Base-by-base conservation (phyloP, 2,797 vertebrate genomes). In the Sebastes hubbsi region DNA sequence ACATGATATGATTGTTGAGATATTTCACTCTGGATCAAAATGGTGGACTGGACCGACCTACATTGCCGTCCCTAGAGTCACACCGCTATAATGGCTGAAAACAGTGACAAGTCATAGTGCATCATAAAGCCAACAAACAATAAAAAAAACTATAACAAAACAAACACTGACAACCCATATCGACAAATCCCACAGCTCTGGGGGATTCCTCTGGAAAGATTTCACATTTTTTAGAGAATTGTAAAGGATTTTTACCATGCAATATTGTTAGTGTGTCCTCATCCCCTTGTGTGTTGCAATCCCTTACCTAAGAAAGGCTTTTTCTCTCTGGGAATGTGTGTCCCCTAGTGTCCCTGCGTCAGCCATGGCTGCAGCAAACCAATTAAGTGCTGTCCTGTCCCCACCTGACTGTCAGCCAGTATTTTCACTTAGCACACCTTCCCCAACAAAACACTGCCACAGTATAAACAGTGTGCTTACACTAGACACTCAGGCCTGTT, bases 241-340 rank as follows among this genome's bases (percentile, higher is more conserved):
- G 58, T 46, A n/a, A n/a, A 61, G 49, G 66, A 76, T 87, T 77
- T 81, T 52, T 79, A 54, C 30, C 56, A 34, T 54, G 24, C 34
- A 32, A 11, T 81, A 64, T 68, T 77, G 59, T 83, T 60, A 64
- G 60, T 66, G 70, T 79, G 54, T 75, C 71, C 70, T 74, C 58
- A n/a, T 46, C 79, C 82, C 83, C 84, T 49, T 68, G 85, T 77
- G 85, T 68, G 63, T 54, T 75, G 82, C 89, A 90, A 88, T 89
- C 80, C 84, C 30, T 70, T 52, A 77, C 72, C 87, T 71, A 70
- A 75, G 64, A 85, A 84, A 82, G 56, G 38, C 49, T 49, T 77
- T 73, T 82, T 36, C 79, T 82, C 82, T 60, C 71, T 12, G 70
- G 79, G 75, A 52, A 52, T 76, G n/a, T 24, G 34, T 75, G 82